Evolutionary conservation across 1,140 invertebrate species (phyloP), one percentile per base, ranked within the genome.

Genomic region (Elymnias hypermnestra): DNA sequence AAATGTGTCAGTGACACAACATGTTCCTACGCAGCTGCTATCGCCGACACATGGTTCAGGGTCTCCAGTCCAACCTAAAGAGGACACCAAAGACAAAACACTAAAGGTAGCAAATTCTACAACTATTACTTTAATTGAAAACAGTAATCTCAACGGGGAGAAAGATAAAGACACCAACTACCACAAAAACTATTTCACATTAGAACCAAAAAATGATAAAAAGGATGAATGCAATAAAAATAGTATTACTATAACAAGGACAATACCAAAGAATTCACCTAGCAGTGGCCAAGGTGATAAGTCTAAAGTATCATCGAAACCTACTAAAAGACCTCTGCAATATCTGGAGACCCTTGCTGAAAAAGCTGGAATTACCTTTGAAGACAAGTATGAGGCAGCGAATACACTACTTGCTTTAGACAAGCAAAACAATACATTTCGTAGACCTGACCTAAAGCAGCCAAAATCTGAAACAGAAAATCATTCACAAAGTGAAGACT

Each of bases 371-470:
- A 90, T 91, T 6, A 90, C 89, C 15, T 89, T 90, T 56, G 90
- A 91, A 60, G 90, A 91, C 69, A 91, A 91, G 72, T 91, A 90
- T 77, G 90, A 91, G 73, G 88, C 89, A 46, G 89, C 89, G 9
- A 88, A 88, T 54, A 89, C 88, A 18, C 54, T 89, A 45, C 53
- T 89, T 44, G 88, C 88, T 52, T 66, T 89, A 53, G 88, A 89
- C 51, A 85, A 88, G 51, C 78, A 83, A 38, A 85, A 82, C 36
- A 76, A 55, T 36, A 60, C 57, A n/a, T 77, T 74, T 36, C 54
- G 77, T 3, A 63, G 78, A 51, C 67, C 75, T 10, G 77, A 84
- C 2, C 38, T 82, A 17, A 83, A 83, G 53, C 65, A 75, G 39
- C 65, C 73, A 1, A 85, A 85, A 25, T 33, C 63, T 45, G 81